Base-by-base conservation (phyloP, 2,113 vertebrate species). In the Macaca fascicularis region DNA sequence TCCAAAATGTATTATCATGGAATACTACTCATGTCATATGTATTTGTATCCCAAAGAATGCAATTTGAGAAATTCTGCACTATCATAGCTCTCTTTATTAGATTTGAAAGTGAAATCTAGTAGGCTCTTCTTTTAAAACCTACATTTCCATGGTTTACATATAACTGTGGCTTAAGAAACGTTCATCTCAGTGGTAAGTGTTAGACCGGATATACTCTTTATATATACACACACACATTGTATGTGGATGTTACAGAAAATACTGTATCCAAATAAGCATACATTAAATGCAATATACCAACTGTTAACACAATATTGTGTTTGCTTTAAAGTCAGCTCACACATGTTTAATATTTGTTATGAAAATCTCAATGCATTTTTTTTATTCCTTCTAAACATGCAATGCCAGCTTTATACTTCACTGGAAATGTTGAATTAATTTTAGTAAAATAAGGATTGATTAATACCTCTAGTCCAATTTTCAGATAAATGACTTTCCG, bases 401-500 rank as follows among this genome's bases (percentile, higher is more conserved):
- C 19, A 91, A 82, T 50, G 2, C 7, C 59, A 72, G 3, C 6
- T 85, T 67, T 89, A 61, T 69, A 89, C 97, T 82, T 87, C n/a
- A 87, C 27, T 50, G 12, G 19, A 92, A 80, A 70, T 95, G 14
- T 38, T 93, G n/a, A 90, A 90, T 93, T 94, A 38, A 94, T 95
- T 95, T 90, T 87, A 79, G 6, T 96, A 95, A 81, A 45, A 70
- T 32, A 70, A 93, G 6, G 52, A 92, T 30, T 75, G 2, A 12
- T 38, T 3, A 69, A 43, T 82, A 91, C 19, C 76, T 79, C 52
- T 52, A 79, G 55, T 19, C 13, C 23, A 38, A 52, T 67, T 59
- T 95, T 96, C 50, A 97, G 78, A 89, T 94, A 76, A 67, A 23
- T 96, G 8, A 50, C 20, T 92, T 69, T 72, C 50, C 93, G 23